These are phyloP conservation scores for Magallana ariakensis DNA, from an alignment of 1,140 invertebrate genomes.

Conservation along the genomic window DNA sequence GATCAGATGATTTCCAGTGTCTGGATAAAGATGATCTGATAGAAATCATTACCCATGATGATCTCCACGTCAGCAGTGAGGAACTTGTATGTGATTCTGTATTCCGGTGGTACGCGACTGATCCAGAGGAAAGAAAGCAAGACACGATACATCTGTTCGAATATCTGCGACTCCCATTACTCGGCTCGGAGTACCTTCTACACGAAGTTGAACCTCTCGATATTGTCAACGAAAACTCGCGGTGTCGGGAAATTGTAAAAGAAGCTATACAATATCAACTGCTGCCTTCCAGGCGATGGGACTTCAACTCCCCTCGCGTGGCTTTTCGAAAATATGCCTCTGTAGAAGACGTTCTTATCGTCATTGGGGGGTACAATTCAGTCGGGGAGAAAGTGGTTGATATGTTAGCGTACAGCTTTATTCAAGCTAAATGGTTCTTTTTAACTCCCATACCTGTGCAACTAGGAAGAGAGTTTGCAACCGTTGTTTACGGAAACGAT, in stretches of 20 bases:
- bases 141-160: constrained; percentile 66
- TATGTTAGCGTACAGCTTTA: constrained; percentile 69
- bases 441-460: constrained; percentile 66
- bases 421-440: constrained; percentile 67
- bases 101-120: constrained; percentile 65
- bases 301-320: constrained; percentile 70
- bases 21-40: constrained; percentile 67
- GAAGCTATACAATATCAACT: constrained; percentile 74
- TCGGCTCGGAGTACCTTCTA: constrained; percentile 70
- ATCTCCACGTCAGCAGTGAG: constrained; percentile 67
- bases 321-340: constrained; percentile 66
- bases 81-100: constrained; percentile 72
- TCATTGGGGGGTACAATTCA: constrained; percentile 69
- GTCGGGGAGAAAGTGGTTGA: constrained; percentile 64
- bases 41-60: constrained; percentile 67
- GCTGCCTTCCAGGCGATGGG: constrained; percentile 68
- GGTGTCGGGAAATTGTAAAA: constrained; percentile 69
- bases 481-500: constrained; percentile 70
- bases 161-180: constrained; percentile 66
- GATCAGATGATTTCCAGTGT: constrained; percentile 65
- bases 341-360: constrained; percentile 69
- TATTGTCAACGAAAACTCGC: constrained; percentile 59
- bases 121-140: constrained; percentile 60
- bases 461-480: constrained; percentile 68
- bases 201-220: constrained; percentile 66